phyloP scores from a whole-genome alignment of 1,140 invertebrate species.

The Dinoponera quadriceps region DNA sequence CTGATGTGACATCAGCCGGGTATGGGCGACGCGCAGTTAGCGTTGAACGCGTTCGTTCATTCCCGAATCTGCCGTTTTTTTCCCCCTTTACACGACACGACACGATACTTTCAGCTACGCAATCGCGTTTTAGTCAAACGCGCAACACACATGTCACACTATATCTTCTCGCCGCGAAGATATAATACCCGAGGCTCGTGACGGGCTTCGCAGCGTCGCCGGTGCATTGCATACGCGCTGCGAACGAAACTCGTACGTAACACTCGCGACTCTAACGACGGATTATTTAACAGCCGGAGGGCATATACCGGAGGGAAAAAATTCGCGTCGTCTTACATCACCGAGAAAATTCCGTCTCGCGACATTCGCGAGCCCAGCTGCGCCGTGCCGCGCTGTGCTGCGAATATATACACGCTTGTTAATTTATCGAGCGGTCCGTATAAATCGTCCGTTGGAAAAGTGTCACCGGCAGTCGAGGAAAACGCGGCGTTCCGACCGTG shows the following conservation, averaged over 20 bases:
- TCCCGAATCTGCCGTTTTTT: not conserved
- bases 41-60: too few species aligned
- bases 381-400: not conserved
- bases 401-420: not conserved
- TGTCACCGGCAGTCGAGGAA: slow-evolving; percentile 42
- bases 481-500: slow-evolving; percentile 21
- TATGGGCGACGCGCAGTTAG: too few species aligned
- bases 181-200: too few species aligned
- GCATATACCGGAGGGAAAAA: not conserved
- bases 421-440: slow-evolving; percentile 51
- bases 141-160: slow-evolving; percentile 5
- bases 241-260: not conserved
- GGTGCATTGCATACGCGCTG: not conserved
- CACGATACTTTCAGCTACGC: slow-evolving; percentile 9
- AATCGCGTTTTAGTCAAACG: not conserved
- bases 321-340: slow-evolving; percentile 35
- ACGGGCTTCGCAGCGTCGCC: too few species aligned
- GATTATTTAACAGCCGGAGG: slow-evolving; percentile 47
- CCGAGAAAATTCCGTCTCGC: slow-evolving; percentile 28
- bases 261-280: not conserved
- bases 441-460: slow-evolving; percentile 68
- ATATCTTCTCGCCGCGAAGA: slow-evolving; percentile 20
- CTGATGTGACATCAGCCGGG: too few species aligned
- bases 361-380: not conserved
- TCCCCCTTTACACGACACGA: not conserved